Conservation (phyloP, 2,888 invertebrate species). For the Caenorhabditis zanzibari region DNA sequence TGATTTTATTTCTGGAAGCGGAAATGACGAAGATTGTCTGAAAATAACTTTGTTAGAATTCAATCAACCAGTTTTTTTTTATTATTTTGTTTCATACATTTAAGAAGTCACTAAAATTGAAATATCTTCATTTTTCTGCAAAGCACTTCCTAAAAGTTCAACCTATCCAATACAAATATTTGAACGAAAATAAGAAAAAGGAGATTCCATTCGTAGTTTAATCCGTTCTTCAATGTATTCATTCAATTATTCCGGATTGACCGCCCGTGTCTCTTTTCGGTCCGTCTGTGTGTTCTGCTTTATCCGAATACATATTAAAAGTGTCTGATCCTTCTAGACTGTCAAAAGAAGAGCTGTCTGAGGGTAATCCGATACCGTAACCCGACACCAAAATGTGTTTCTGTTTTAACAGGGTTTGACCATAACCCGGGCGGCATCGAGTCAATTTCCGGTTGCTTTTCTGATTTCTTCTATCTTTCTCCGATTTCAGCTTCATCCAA, state of each 20-base stretch:
- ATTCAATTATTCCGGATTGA: conserved; percentile 24
- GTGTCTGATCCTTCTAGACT: conserved; percentile 53
- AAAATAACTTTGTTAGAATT: not conserved
- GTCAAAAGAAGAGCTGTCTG: conserved; percentile 3
- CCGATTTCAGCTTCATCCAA: conserved; percentile 2
- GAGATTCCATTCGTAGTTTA: conserved; percentile 22
- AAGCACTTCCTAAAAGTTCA: not conserved
- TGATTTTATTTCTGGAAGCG: not conserved
- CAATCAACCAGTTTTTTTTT: not conserved
- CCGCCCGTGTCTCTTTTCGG: not conserved
- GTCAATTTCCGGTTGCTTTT: conserved; percentile 42
- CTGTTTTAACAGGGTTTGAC: conserved; percentile 53
- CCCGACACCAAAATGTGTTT: conserved; percentile 37
- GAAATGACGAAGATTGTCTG: not conserved
- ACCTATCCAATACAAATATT: conserved; percentile 8
- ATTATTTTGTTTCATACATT: not conserved
- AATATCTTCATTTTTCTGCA: not conserved
- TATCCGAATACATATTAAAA: conserved; percentile 17
- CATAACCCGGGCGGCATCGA: conserved; percentile 33
- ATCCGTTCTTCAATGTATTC: conserved; percentile 16
- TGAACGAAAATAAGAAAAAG: not conserved
- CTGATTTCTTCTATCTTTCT: conserved; percentile 5
- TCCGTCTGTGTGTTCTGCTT: conserved; percentile 41
- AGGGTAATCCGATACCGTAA: conserved; percentile 50
- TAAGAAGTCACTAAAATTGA: no score